Evolutionary conservation across 2,113 vertebrate genomes (phyloP), one percentile per base, ranked within the genome.

Genomic region (Nibea coibor): DNA sequence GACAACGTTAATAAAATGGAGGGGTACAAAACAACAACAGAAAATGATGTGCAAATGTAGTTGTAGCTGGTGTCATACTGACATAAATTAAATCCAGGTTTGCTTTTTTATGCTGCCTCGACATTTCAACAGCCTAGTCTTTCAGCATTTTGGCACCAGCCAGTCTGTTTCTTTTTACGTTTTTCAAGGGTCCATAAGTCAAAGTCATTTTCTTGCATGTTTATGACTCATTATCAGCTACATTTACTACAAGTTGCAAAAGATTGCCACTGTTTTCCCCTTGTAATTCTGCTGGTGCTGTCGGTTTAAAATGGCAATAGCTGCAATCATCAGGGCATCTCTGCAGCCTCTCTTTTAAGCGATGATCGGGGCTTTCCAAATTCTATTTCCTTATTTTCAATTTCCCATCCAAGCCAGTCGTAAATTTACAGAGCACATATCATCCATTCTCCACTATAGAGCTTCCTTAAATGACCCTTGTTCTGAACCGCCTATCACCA

Each of bases 371-470:
- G 20, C 78, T 51, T 43, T 74, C 39, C 35, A 69, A 72, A 72
- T 77, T 82, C 28, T 48, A 16, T 78, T 82, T 63, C 45, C 19
- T 59, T 19, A 53, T 45, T 64, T 51, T 39, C n/a, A 11, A 42
- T 42, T 50, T 51, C 59, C 53, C 67, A 71, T 42, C 62, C 15
- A 50, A 61, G 59, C 35, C 28, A 82, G 2, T 90, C 75, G 76
- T 42, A 86, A 35, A 89, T 89, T 59, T 43, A 75, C 70, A 31
- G 39, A 57, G 57, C 51, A 67, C 72, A 54, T 73, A 43, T 64
- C 58, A 67, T 76, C 31, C 2, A 0, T 83, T 64, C 24, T 48
- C 7, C 53, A 47, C 14, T 59, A 19, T n/a, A 70, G 11, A 45
- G 12, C 45, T 68, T 71, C 77, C 75, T 73, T 48, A 26, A 74